Base-by-base conservation (phyloP, 1,140 invertebrate species). In the Atta texana region DNA sequence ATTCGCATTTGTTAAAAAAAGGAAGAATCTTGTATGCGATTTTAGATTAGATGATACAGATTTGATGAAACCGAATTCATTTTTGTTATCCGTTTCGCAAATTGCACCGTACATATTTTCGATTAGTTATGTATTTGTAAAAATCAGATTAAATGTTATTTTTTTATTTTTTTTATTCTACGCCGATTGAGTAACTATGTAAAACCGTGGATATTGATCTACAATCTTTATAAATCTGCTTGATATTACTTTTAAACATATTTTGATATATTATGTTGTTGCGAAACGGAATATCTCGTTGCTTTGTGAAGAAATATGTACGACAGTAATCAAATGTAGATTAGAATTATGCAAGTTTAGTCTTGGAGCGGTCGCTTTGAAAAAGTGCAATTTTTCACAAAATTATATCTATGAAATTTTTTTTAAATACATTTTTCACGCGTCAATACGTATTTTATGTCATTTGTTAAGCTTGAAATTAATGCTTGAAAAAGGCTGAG, bases 1-100 rank as follows among this genome's bases (percentile, higher is more conserved):
- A 82, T 34, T 34, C 64, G 24, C 80, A 74, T 82, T 82, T 49
- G 80, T 82, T 74, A 49, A 71, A 31, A 61, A 59, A 44, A 31
- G 24, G 24, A 82, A 18, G 31, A 57, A 74, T 12, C 16, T 34
- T 80, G 12, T 74, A 28, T 59, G 77, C 66, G 77, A 49, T 59
- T 71, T 57, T 82, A 78, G 71, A 34, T 74, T 49, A 28, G 18
- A 68, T 53, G 39, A 68, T 66, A 28, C 57, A 53, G 16, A 68
- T 78, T 28, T n/a, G n/a, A 18, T 49, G n/a, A 7, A 82, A 44
- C 28, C 10, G 34, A 82, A 82, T 61, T 59, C 24, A 72, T 72
- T 82, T 82, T 72, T 82, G 78, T 72, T 82, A 72, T 82, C 78
- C 78, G 78, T 82, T 82, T 82, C 68, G 78, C 78, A 82, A 71